Evolutionary conservation across 2,888 invertebrate species (phyloP), one percentile per base, ranked within the genome.

Genomic region (Tiliacea aurago): DNA sequence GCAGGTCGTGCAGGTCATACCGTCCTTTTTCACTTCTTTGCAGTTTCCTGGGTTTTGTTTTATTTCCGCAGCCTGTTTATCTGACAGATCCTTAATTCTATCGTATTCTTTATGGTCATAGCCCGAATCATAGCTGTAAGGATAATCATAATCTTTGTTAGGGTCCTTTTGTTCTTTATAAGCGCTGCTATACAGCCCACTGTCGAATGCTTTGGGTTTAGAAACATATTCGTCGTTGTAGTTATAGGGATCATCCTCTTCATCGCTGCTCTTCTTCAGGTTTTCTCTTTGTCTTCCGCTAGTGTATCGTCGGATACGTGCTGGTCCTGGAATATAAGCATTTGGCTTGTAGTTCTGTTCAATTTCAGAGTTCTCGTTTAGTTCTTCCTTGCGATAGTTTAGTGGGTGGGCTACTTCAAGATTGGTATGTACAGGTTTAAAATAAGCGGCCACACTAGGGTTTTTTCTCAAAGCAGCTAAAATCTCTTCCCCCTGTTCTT

Each of bases 1-100:
- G 88, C 98, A 98, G 2, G 98, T 96, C 81, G 97, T 97, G 90
- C 98, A 98, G 18, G 97, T 96, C 97, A 97, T 97, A 5, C 97
- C 97, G 80, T 97, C 97, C 86, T 96, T 97, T 65, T 96, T 93
- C 0, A 97, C 96, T 88, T 97, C 97, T 86, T 97, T 96, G 84
- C 98, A 98, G 84, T 97, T 97, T 78, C 97, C 97, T 23, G 97
- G 96, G 78, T 97, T 97, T 88, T 97, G 96, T 87, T 97, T 97
- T 51, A 97, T 91, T 93, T 97, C 97, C 53, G 97, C 97, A 0
- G 97, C 96, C 88, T 97, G 97, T 86, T 96, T 94, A 86, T 97
- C 97, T 0, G 97, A 97, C 56, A 97, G 94, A 51, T 97, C 97
- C 81, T 97, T 97, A 78, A 97, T 95, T 88, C 96, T 95, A 61